Evolutionary conservation across 30 jellyfish, hydroid and myxozoan species (phyloP), one percentile per base, ranked within the genome.

Genomic region (Mastigias papua): DNA sequence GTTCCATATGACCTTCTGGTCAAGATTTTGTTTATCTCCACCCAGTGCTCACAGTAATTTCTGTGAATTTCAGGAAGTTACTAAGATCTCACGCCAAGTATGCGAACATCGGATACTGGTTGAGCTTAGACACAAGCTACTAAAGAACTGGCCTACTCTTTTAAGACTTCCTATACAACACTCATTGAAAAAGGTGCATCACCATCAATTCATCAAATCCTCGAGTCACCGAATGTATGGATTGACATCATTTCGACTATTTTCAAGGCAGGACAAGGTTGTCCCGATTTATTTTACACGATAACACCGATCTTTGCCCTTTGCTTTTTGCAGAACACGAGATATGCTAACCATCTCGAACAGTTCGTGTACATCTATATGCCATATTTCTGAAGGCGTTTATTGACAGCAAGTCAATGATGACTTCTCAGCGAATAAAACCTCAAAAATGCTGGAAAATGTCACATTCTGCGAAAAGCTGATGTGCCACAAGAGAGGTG

Each of bases 41-140:
- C 88, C 83, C 94, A 72, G 94, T 85, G 72, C 66, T 61, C 94
- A 85, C 94, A 85, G 94, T 71, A 62, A 73, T 48, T 34, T 85
- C 94, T 58, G 64, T 63, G 58, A 50, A 29, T 72, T 51, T 70
- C 94, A 85, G 94, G 94, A 85, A 85, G 88, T 75, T 85, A 35
- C 88, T 34, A 65, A 58, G 48, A 34, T 33, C 28, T 85, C 94
- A 58, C 58, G 94, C 94, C 87, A 85, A 57, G 88, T 78, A 63
- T 63, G 74, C 74, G 74, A 63, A 19, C 65, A 30, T 34, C 37
- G 48, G 26, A 25, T 15, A 7, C 66, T 21, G 21, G 22, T 6
- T 17, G 21, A 37, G 37, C 68, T 35, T 37, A 37, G 21, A 72
- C 34, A 72, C 83, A 34, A 8, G 46, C 28, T 21, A 58, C 26